These are phyloP conservation scores for Montipora sp. DNA, from an alignment of 64 coral and sea anemone genomes.

Conservation along the genomic window DNA sequence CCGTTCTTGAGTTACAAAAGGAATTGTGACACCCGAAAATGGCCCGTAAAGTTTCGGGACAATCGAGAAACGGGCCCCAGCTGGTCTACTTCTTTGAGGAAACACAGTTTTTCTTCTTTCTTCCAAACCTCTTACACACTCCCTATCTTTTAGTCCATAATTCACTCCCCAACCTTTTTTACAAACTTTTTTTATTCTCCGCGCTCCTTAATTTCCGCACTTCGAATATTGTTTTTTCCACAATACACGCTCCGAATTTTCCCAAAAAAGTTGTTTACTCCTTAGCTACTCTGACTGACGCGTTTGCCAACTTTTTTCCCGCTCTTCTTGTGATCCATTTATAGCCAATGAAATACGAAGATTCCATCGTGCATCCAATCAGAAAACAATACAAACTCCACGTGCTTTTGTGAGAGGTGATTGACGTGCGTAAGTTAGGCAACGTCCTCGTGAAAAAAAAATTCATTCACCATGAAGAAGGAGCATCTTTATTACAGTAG, in stretches of 20 bases:
- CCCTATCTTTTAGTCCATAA: background rate
- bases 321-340: background rate
- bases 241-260: background rate
- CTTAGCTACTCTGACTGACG: background rate
- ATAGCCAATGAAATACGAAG: background rate
- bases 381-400: background rate
- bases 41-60: no score
- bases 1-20: no score
- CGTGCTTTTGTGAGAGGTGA: background rate
- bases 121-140: no score
- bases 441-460: background rate
- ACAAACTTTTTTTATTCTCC: background rate
- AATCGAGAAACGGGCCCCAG: no score
- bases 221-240: background rate
- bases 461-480: background rate
- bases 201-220: background rate
- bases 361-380: background rate
- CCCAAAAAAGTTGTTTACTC: background rate
- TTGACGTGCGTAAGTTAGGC: background rate
- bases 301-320: background rate
- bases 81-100: no score
- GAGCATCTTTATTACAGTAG: background rate
- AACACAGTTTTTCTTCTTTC: no score
- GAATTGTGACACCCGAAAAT: no score
- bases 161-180: no score